These are phyloP conservation scores for Saccostrea cuccullata DNA, from an alignment of 1,140 invertebrate species.

Conservation along the genomic window DNA sequence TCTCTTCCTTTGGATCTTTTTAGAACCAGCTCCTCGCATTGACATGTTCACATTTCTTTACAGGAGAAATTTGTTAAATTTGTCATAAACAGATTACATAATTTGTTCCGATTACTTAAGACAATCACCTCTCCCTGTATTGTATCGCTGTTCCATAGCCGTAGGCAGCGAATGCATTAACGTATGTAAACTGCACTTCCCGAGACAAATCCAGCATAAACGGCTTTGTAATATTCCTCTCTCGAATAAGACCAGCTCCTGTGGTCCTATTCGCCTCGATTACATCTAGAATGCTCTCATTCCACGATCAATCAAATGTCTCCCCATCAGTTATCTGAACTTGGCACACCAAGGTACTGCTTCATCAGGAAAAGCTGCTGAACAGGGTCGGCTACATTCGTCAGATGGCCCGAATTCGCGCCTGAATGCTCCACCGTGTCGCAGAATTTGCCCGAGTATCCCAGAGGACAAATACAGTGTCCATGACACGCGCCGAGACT, in stretches of 20 bases:
- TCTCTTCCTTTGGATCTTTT: too few relatives aligned
- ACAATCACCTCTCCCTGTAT: background rate
- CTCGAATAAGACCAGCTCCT: background rate
- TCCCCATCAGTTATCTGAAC: background rate
- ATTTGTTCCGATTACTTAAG: background rate
- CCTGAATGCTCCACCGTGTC: background rate
- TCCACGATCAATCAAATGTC: background rate
- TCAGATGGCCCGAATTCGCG: background rate
- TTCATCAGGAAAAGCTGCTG: background rate
- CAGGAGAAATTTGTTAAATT: too few relatives aligned
- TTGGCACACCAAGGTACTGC: background rate
- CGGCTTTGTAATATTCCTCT: background rate
- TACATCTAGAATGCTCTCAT: background rate
- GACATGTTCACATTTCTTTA: too few relatives aligned
- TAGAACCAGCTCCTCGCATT: too few relatives aligned
- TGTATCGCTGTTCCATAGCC: background rate
- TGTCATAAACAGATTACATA: background rate
- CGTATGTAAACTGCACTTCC: background rate
- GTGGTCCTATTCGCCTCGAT: background rate
- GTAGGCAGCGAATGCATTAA: background rate
- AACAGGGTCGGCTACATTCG: background rate
- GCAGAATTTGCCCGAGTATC: background rate
- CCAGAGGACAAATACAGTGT: background rate
- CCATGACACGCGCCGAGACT: background rate
- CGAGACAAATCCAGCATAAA: background rate